phyloP scores from a whole-genome alignment of 2,797 vertebrate genomes.

The Chrysocyon brachyurus region DNA sequence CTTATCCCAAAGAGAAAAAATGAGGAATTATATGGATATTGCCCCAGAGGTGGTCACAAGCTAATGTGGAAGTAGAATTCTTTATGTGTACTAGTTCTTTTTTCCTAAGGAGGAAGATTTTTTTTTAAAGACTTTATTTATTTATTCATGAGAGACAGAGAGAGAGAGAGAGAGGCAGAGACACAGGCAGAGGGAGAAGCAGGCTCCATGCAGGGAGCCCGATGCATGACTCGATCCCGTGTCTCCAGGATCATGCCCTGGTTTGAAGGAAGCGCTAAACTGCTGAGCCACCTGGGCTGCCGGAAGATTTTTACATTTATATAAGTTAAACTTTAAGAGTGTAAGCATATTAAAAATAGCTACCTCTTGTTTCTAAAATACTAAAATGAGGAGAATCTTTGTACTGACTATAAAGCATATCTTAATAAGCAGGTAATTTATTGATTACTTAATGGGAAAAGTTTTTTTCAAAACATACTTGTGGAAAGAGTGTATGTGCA shows the following conservation, averaged over 20 bases:
- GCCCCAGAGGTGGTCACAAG: background rate
- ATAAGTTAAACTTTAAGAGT: background rate
- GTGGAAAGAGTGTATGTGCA: background rate
- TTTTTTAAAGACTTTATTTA: background rate
- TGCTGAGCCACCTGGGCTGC: too few species aligned
- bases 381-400: background rate
- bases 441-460: background rate
- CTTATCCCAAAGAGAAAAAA: conserved; percentile 43
- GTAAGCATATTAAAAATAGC: background rate
- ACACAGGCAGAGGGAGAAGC: too few species aligned
- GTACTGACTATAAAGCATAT: background rate
- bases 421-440: background rate
- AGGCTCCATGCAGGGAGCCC: too few species aligned
- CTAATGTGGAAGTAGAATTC: background rate
- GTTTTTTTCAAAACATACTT: background rate
- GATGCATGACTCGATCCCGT: too few species aligned
- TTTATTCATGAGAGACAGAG: too few species aligned
- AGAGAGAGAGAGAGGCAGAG: too few species aligned
- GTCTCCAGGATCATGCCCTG: too few species aligned
- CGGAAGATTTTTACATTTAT: background rate
- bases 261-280: too few species aligned
- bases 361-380: background rate
- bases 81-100: conserved; percentile 16
- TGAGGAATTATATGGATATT: conserved; percentile 25
- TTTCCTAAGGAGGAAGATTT: background rate